Conservation (phyloP, 2,113 vertebrate species). For the Semicossyphus pulcher region DNA sequence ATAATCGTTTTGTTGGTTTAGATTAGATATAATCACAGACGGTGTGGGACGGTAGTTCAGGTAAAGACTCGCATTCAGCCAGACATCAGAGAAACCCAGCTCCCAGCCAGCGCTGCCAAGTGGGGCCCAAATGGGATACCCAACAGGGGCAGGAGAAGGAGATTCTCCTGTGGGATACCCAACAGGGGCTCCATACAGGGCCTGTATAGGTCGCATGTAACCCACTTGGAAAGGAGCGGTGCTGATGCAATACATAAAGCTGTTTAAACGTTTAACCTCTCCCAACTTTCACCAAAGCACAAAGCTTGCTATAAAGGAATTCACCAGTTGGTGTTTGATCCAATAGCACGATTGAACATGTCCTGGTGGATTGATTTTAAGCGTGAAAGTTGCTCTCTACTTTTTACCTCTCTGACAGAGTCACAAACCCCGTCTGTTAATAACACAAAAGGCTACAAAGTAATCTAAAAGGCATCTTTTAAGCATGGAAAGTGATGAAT, state of each 20-base stretch:
- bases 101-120: neutral
- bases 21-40: neutral
- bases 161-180: too few species aligned
- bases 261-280: too few species aligned
- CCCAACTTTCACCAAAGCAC: too few species aligned
- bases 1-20: neutral
- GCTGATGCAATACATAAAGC: too few species aligned
- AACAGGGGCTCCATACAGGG: neutral
- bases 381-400: neutral
- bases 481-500: neutral
- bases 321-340: too few species aligned
- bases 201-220: too few species aligned
- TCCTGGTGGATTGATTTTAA: too few species aligned
- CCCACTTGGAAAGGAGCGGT: too few species aligned
- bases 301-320: too few species aligned
- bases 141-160: neutral
- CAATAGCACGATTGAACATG: too few species aligned
- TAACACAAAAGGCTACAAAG: neutral
- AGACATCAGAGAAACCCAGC: neutral
- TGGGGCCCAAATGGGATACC: neutral
- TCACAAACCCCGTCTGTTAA: neutral
- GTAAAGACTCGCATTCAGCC: neutral
- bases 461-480: neutral
- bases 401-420: neutral
- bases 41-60: neutral